A percentile compares a stretch with the other conserved stretches of the same genome.
Evolutionary conservation across 1,140 invertebrate genomes (phyloP).

Genomic region (Solenopsis invicta): DNA sequence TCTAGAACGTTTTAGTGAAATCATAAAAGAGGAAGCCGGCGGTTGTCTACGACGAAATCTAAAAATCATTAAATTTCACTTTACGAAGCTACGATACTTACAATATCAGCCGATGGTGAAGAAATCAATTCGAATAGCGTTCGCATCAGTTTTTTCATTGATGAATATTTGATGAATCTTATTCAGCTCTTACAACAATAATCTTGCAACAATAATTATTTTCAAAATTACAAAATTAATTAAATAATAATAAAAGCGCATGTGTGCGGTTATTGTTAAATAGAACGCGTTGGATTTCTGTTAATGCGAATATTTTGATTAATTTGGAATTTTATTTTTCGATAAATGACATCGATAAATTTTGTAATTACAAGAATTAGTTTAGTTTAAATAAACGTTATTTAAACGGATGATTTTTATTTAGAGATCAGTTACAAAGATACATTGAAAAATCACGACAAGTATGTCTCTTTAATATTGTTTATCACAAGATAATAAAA

Average conservation of each 20-base stretch:
- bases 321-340: background rate
- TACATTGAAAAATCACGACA: background rate
- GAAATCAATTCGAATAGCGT: background rate
- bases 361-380: background rate
- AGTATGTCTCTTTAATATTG: background rate
- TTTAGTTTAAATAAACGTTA: background rate
- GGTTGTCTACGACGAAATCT: conserved; percentile 3
- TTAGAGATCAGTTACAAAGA: background rate
- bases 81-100: background rate
- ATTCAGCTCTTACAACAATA: background rate
- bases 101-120: background rate
- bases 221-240: background rate
- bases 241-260: conserved; percentile 2
- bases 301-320: background rate
- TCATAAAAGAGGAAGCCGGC: conserved; percentile 30
- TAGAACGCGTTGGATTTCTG: background rate
- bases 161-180: background rate
- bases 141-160: background rate
- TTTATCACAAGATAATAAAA: background rate
- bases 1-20: conserved; percentile 5
- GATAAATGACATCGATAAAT: background rate
- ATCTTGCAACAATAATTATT: conserved; percentile 7
- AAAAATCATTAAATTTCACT: background rate
- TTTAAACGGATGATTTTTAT: background rate
- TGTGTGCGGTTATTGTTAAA: background rate